A percentile compares a stretch with the other conserved stretches of the same genome.
Conservation (phyloP, 1,140 invertebrate species). For the Micrasema longulum region DNA sequence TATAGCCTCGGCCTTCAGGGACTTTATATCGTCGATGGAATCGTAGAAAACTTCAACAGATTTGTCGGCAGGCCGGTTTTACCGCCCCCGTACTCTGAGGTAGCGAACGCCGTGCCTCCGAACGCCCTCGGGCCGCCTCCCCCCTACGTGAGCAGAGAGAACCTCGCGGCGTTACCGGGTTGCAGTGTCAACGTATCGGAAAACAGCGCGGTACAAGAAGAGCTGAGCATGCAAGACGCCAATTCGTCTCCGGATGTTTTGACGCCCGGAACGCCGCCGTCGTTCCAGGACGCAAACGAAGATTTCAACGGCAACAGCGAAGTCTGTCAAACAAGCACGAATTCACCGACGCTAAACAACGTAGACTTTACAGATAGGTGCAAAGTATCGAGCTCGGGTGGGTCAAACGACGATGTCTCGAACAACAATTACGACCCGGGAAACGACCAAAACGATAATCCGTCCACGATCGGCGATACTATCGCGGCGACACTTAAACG, state of each 20-base stretch:
- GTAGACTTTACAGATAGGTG: too few species aligned
- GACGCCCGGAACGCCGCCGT: too few species aligned
- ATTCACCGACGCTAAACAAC: too few species aligned
- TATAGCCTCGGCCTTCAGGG: slow-evolving; percentile 38
- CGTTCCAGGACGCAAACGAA: too few species aligned
- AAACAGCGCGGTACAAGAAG: neutral
- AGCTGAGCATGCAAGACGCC: neutral
- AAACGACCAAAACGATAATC: slow-evolving; percentile 34
- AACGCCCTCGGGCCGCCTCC: slow-evolving; percentile 69
- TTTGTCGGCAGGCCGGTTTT: slow-evolving; percentile 61
- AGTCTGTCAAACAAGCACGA: too few species aligned
- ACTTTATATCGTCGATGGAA: slow-evolving; percentile 48
- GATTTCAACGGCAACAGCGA: too few species aligned
- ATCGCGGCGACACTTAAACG: neutral
- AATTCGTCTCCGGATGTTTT: neutral
- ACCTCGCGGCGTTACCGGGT: slow-evolving; percentile 52
- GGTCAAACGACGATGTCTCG: slow-evolving; percentile 16
- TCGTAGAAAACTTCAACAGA: slow-evolving; percentile 54
- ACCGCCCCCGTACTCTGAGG: slow-evolving; percentile 71
- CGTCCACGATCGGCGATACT: slow-evolving; percentile 8
- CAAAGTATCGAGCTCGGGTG: too few species aligned
- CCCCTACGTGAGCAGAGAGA: slow-evolving; percentile 68
- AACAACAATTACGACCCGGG: slow-evolving; percentile 16
- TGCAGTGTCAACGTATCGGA: neutral
- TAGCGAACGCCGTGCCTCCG: slow-evolving; percentile 62